Percentiles rank a stretch among this genome's conserved stretches.
phyloP scores from a whole-genome alignment of 2,797 vertebrate genomes.

The Antrozous pallidus region DNA sequence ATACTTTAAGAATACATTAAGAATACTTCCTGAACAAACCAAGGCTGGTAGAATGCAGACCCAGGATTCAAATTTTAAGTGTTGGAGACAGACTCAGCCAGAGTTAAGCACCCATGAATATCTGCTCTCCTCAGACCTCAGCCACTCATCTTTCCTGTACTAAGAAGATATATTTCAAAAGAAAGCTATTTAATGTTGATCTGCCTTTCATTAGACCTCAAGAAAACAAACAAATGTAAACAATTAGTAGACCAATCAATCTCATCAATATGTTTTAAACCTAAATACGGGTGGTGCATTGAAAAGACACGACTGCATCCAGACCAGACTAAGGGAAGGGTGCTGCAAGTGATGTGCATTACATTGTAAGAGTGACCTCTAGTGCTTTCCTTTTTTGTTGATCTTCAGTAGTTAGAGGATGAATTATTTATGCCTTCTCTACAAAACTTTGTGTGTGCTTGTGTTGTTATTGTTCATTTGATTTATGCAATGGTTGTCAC shows the following conservation, averaged over 20 bases:
- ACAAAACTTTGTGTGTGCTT: conserved; percentile 47
- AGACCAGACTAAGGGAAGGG: conserved; percentile 48
- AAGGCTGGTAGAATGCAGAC: background rate
- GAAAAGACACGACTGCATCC: background rate
- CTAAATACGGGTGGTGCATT: background rate
- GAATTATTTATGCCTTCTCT: conserved; percentile 42
- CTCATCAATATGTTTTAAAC: background rate
- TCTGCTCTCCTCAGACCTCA: background rate
- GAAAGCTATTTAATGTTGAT: background rate
- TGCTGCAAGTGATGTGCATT: conserved; percentile 54
- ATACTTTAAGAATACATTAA: background rate
- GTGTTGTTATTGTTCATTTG: background rate
- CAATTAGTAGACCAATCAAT: background rate
- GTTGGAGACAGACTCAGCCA: background rate
- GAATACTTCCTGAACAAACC: background rate
- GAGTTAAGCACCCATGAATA: background rate
- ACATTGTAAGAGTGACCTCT: conserved; percentile 87
- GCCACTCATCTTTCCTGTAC: background rate
- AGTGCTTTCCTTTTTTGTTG: conserved; percentile 78
- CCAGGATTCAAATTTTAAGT: background rate
- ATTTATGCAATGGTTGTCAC: background rate
- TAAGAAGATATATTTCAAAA: background rate
- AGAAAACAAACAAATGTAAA: background rate
- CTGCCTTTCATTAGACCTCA: background rate
- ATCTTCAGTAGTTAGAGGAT: conserved; percentile 58